Base-by-base conservation (phyloP, 2,888 invertebrate species). In the Polyploca ridens region DNA sequence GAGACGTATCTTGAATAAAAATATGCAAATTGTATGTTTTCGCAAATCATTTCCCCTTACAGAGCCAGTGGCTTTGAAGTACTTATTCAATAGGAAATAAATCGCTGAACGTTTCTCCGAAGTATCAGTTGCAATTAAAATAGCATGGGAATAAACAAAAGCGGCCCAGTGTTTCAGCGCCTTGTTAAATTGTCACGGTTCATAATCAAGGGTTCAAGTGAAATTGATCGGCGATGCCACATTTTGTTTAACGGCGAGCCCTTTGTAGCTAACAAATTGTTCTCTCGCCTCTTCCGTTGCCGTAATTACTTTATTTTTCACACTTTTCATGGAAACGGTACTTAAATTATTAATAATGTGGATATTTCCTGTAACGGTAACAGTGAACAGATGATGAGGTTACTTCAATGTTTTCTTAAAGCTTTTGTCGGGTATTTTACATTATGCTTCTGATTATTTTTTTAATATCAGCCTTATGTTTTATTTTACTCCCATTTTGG, bases 131-230 rank as follows among this genome's bases (percentile, higher is more conserved):
- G 68, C 75, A 77, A 76, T 75, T 68, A 75, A 75, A 63, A 46
- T 63, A 60, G 66, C 63, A 66, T 63, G 64, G 58, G 64, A 64
- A 58, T 62, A 60, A 49, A 67, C 62, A 64, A 68, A 44, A 46
- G 3, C 6, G 46, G n/a, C 0, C 63, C 35, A 57, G 54, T 16
- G 65, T 63, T 64, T 65, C 73, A 70, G 68, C 69, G 58, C 69
- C 83, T 88, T 83, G 83, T 88, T 88, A 88, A 85, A 86, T 80
- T 78, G 75, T 83, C 82, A 84, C 85, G 86, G 77, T 77, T 73
- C 71, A 73, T 78, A 79, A 78, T 79, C 75, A 70, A 71, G 71
- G 74, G 73, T 69, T 73, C 71, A 71, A 73, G 69, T 63, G 68
- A 64, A 71, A 73, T 68, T 69, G 71, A 73, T 73, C 64, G 65